Percentiles rank a stretch among this genome's conserved stretches.
Evolutionary conservation across 2,113 vertebrate species (phyloP).

Genomic region (Equus quagga): DNA sequence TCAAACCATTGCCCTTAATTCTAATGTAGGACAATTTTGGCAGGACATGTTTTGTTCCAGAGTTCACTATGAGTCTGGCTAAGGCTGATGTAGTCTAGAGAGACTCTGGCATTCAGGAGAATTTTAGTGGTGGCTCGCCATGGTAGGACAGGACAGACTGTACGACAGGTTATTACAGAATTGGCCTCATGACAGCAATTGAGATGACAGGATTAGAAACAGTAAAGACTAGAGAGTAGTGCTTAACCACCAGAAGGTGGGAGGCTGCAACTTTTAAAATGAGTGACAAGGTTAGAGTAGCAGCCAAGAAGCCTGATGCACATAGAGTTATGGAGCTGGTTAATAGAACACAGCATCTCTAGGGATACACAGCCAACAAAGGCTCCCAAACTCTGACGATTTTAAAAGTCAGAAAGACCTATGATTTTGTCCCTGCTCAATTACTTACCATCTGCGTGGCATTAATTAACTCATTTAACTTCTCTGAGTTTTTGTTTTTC

Average conservation of each 20-base stretch:
- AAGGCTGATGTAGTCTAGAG: not conserved
- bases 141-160: fast-evolving
- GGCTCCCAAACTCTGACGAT: not conserved
- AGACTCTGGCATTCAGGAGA: fast-evolving
- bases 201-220: not conserved
- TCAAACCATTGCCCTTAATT: not conserved
- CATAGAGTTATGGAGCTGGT: not conserved
- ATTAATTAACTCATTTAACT: not conserved
- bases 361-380: fast-evolving
- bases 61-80: not conserved
- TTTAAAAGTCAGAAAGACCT: not conserved
- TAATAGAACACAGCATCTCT: not conserved
- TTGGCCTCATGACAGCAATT: not conserved
- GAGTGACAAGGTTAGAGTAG: not conserved
- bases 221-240: not conserved
- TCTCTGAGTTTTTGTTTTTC: not conserved
- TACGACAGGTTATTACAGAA: not conserved
- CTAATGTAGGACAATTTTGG: not conserved
- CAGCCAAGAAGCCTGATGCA: not conserved
- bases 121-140: not conserved
- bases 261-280: not conserved
- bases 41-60: not conserved
- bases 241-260: not conserved
- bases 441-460: not conserved
- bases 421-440: not conserved